Evolutionary conservation across 2,797 vertebrate genomes (phyloP), one percentile per base, ranked within the genome.

Genomic region (Furcifer pardalis): DNA sequence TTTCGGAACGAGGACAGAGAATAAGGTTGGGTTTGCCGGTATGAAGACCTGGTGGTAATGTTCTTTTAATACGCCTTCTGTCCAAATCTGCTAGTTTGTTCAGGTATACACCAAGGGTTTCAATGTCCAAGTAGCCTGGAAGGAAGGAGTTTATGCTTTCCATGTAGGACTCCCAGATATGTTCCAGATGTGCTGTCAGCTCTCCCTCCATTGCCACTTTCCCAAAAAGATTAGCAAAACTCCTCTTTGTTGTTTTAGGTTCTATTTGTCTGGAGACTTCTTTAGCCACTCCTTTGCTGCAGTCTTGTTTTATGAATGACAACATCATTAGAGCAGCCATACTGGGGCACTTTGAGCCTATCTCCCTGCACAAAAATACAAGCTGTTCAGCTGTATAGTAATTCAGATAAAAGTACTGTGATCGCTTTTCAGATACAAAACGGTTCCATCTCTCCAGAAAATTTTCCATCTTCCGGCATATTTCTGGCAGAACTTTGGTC

Each of bases 351-450:
- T 71, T 37, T 62, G 90, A 94, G 84, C 91, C 88, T 80, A 99
- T 95, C 73, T 98, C 94, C 0, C 79, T 92, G 94, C 97, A 97
- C 83, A 99, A 85, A 90, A 95, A 98, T n/a, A 99, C 97, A 88
- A 99, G 95, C 94, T 99, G 99, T 91, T 99, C 98, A 0, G 98
- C 97, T 0, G 97, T 99, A 92, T 97, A 99, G 92, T 97, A 98
- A 95, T 99, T 99, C 84, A 99, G 94, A 93, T 97, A 97, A 92
- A 98, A 98, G 88, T 97, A 90, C 59, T 95, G 87, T 0, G 89
- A 92, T 37, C 98, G 95, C 85, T 98, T 97, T 75, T 96, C 84
- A 7, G 93, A 90, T 84, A 99, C 96, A 65, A 97, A 97, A n/a
- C 59, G 80, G 89, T 96, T 95, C 99, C 99, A 99, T 13, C 82